Base-by-base conservation (phyloP, 1,140 invertebrate species). In the Pseudomyrmex sp. region DNA sequence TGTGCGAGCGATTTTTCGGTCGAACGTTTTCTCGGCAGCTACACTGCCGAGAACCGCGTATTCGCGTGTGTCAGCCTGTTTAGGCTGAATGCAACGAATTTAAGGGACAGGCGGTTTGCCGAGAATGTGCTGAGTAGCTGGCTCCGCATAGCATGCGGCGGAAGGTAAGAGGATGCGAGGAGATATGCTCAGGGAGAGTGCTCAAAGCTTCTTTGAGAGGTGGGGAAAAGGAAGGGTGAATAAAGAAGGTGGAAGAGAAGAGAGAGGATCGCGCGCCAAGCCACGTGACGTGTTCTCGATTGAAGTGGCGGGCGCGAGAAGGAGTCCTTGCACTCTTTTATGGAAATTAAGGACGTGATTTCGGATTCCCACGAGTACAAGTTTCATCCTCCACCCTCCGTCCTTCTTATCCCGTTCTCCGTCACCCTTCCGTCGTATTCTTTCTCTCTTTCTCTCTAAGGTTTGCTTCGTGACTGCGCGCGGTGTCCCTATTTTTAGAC, bases 281-380 rank as follows among this genome's bases (percentile, higher is more conserved):
- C 65, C 59, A 58, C 58, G 54, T 35, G 35, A 35, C 35, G 35
- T 35, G 35, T 63, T 59, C 73, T 85, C 52, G 77, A 77, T 85
- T 66, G 76, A 73, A 63, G 73, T 1, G 48, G 52, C 12, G 58
- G 48, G 26, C 12, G 59, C 63, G 66, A 59, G 46, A 26, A 15
- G 8, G 35, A 65, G 35, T 50, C 70, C 66, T 76, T 83, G 63
- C 86, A 69, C 83, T 87, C 73, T 84, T 90, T 89, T 87, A 92
- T 92, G 91, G 88, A 91, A 91, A 92, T 91, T 89, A 88, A 91
- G 89, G 85, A 90, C 88, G 87, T 86, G 88, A 91, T 91, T 91
- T 91, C 68, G 66, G 62, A 86, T 80, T 86, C 75, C 85, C 84
- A 54, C 44, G 77, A 77, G 86, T 85, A 70, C 86, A 77, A 54